phyloP scores from a whole-genome alignment of 1,140 invertebrate genomes.

The Ectropis grisescens region DNA sequence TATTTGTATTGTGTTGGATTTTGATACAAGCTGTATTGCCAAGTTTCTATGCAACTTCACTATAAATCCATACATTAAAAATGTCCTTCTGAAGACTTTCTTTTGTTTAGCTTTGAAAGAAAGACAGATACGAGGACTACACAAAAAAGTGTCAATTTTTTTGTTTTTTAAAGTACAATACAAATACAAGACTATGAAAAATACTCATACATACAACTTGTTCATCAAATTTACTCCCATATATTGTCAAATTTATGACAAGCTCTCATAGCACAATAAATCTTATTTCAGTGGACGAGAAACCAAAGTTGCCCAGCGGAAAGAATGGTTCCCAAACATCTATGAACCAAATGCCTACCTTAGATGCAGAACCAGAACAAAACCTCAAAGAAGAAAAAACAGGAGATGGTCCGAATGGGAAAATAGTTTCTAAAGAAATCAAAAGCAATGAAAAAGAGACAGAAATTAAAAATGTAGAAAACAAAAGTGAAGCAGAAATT shows the following conservation, averaged over 20 bases:
- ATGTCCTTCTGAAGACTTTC: constrained; percentile 47
- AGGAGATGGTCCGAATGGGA: constrained; percentile 37
- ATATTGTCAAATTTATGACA: too few relatives aligned
- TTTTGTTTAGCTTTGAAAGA: constrained; percentile 33
- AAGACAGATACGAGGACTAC: constrained; percentile 49
- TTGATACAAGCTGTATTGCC: constrained; percentile 28
- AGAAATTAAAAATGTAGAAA: too few relatives aligned
- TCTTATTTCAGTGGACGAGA: constrained; percentile 45
- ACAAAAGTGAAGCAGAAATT: too few relatives aligned
- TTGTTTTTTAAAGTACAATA: too few relatives aligned
- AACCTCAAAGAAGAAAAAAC: constrained; percentile 31
- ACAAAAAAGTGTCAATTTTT: too few relatives aligned
- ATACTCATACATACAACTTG: too few relatives aligned
- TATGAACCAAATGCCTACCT: constrained; percentile 39
- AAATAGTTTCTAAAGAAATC: constrained; percentile 24
- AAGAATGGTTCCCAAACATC: constrained; percentile 41
- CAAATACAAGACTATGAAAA: too few relatives aligned
- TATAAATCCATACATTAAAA: constrained; percentile 26
- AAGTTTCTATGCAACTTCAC: constrained; percentile 25
- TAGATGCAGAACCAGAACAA: constrained; percentile 47
- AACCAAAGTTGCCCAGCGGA: constrained; percentile 30
- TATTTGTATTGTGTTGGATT: constrained; percentile 30
- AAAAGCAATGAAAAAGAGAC: not conserved
- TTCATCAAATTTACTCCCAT: too few relatives aligned
- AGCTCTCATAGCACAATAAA: too few relatives aligned